These are phyloP conservation scores for Diaprepes abbreviatus DNA, from an alignment of 2,888 invertebrate genomes.

Conservation along the genomic window DNA sequence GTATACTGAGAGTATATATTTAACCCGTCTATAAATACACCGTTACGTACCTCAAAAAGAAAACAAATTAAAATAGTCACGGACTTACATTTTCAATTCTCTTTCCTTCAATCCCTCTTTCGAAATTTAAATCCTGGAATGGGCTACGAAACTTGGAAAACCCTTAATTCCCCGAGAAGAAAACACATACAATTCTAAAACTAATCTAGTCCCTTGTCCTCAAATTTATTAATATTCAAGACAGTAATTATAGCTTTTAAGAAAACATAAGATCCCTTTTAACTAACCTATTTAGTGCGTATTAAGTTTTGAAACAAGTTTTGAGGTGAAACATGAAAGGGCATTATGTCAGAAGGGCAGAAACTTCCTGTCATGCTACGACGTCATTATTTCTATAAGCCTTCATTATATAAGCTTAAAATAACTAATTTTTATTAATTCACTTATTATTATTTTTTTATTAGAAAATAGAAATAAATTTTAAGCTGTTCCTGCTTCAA, in stretches of 20 bases:
- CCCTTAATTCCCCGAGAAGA: no score
- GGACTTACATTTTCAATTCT: no score
- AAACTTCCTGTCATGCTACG: constrained; percentile 9
- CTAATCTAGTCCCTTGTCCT: neutral
- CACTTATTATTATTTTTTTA: no score
- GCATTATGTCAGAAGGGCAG: constrained; percentile 11
- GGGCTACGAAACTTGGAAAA: no score
- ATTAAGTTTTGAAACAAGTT: constrained; percentile 14
- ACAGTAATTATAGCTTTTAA: neutral
- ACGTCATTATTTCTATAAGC: constrained; percentile 5
- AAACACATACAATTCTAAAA: neutral
- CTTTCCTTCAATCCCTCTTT: no score
- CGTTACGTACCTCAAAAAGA: no score
- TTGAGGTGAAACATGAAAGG: constrained; percentile 12
- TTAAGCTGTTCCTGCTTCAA: no score
- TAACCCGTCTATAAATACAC: no score
- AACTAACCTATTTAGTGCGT: constrained; percentile 22
- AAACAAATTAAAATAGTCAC: no score
- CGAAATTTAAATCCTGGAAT: no score
- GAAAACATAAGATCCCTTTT: constrained; percentile 19
- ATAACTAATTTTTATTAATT: neutral
- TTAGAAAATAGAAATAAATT: no score
- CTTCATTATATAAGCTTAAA: neutral
- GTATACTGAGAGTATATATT: no score
- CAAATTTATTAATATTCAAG: constrained; percentile 4